Evolutionary conservation across 2,888 invertebrate genomes (phyloP).

Genomic region (Sesia apiformis): DNA sequence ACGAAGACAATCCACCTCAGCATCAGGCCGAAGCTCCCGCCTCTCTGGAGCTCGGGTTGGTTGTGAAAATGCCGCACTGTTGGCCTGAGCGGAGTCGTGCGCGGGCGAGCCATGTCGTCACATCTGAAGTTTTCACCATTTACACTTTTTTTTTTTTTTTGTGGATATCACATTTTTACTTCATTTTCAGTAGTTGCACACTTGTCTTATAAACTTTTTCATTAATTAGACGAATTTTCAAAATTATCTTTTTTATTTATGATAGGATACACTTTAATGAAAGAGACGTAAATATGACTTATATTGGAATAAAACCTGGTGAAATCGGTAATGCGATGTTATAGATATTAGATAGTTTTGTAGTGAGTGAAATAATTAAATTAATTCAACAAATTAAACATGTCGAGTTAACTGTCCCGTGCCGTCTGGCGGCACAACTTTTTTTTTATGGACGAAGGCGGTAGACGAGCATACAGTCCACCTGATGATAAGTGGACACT

Average conservation of each 20-base stretch:
- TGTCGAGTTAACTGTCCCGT: no score
- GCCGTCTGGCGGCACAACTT: no score
- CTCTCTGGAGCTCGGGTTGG: constrained; percentile 57
- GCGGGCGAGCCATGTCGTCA: constrained; percentile 39
- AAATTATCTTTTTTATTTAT: no score
- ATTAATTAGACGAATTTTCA: no score
- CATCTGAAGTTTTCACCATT: neutral
- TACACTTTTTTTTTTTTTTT: neutral
- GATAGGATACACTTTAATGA: no score
- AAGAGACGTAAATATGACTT: neutral
- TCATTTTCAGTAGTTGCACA: neutral
- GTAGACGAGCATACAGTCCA: no score
- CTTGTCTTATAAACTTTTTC: no score
- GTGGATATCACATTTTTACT: neutral
- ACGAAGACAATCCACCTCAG: constrained; percentile 59
- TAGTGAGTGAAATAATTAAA: no score
- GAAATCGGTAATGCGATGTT: neutral
- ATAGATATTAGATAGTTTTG: neutral
- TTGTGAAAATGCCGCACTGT: constrained; percentile 65
- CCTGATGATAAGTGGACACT: no score
- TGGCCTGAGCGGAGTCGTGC: constrained; percentile 35
- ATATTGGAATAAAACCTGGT: neutral
- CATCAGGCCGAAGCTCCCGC: constrained; percentile 47
- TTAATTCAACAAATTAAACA: no score
- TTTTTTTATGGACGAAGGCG: no score